Percentiles rank a stretch among this genome's conserved stretches.
Evolutionary conservation across 1,140 invertebrate species (phyloP).

Genomic region (Planococcus citri): DNA sequence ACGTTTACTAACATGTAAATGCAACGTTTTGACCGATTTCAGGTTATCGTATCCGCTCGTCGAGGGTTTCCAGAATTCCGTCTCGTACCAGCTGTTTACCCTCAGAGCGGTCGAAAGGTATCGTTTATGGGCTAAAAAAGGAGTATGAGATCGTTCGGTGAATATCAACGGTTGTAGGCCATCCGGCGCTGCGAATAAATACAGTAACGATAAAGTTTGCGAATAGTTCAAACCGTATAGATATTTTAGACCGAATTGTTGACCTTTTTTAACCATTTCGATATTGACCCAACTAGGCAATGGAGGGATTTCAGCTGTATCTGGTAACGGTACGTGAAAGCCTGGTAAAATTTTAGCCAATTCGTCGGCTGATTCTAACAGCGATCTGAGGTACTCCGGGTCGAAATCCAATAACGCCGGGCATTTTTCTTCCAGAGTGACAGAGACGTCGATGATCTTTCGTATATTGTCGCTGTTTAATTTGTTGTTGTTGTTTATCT

Average conservation of each 20-base stretch:
- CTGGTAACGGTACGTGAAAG: background rate
- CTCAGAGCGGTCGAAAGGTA: conserved; percentile 38
- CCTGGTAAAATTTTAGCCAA: background rate
- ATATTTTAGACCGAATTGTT: conserved; percentile 46
- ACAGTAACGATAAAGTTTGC: conserved; percentile 46
- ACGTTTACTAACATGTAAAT: conserved; percentile 33
- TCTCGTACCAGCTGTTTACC: conserved; percentile 39
- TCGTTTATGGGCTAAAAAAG: conserved; percentile 51
- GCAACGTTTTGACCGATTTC: conserved; percentile 36
- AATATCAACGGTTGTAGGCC: conserved; percentile 48
- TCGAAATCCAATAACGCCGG: too few relatives aligned
- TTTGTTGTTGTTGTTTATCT: too few relatives aligned
- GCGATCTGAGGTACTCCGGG: too few relatives aligned
- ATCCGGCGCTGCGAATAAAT: conserved; percentile 45
- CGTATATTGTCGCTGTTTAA: too few relatives aligned
- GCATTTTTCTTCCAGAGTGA: too few relatives aligned
- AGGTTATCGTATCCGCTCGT: conserved; percentile 36
- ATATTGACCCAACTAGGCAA: conserved; percentile 26
- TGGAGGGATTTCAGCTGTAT: background rate
- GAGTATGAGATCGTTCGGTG: conserved; percentile 47
- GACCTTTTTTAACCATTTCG: conserved; percentile 36
- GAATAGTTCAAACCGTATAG: conserved; percentile 42
- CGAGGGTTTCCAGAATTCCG: conserved; percentile 36
- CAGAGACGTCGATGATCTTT: too few relatives aligned
- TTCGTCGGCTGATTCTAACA: background rate